Percentiles rank a stretch among this genome's conserved stretches.
These are phyloP conservation scores for Mormyrus iriodes DNA, from an alignment of 2,113 vertebrate genomes.

Conservation along the genomic window DNA sequence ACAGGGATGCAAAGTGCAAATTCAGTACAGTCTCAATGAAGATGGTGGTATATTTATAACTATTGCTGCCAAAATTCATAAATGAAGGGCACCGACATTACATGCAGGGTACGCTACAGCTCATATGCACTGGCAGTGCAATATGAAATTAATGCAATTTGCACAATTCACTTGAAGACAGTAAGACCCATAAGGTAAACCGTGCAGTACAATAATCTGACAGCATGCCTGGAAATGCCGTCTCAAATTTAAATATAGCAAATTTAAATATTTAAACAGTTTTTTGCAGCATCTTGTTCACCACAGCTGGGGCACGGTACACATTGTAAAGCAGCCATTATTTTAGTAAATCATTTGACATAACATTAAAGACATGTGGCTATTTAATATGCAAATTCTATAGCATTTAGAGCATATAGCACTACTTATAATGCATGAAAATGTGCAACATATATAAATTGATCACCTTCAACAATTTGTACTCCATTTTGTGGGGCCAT, in stretches of 20 bases:
- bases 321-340: background rate
- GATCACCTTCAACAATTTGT: background rate
- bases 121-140: background rate
- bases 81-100: background rate
- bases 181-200: background rate
- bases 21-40: background rate
- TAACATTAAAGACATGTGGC: background rate
- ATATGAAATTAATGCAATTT: slow-evolving; percentile 1
- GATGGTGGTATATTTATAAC: background rate
- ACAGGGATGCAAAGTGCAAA: slow-evolving; percentile 4
- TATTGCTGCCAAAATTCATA: background rate
- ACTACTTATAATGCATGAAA: background rate
- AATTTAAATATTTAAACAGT: slow-evolving; percentile 6
- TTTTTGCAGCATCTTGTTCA: background rate
- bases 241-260: slow-evolving; percentile 1
- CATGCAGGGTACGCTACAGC: background rate
- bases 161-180: background rate
- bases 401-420: background rate
- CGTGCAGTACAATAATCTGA: background rate
- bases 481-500: background rate
- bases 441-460: background rate
- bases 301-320: background rate
- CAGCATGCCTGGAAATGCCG: background rate
- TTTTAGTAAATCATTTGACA: background rate
- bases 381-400: background rate